These are phyloP conservation scores for Eupithecia inturbata DNA, from an alignment of 2,888 invertebrate genomes.

Conservation along the genomic window DNA sequence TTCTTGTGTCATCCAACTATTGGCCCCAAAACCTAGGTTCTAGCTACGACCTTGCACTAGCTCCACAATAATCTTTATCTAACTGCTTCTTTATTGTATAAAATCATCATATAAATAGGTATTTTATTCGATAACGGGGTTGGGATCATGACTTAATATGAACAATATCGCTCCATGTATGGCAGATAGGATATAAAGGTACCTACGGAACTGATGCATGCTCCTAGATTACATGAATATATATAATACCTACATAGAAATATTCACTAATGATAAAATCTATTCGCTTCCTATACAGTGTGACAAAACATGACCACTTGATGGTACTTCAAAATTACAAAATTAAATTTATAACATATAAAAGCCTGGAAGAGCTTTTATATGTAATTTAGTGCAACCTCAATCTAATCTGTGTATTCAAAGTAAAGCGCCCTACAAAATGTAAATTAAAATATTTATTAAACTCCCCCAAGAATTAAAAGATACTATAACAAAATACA, in stretches of 20 bases:
- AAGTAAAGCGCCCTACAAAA: too few species aligned
- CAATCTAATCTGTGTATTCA: too few species aligned
- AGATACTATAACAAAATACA: too few species aligned
- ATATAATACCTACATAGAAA: not conserved
- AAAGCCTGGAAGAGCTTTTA: too few species aligned
- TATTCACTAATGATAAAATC: not conserved
- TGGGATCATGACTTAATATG: conserved; percentile 50
- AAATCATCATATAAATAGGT: conserved; percentile 67
- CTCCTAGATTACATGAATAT: conserved; percentile 5
- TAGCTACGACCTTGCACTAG: conserved; percentile 42
- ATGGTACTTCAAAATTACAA: not conserved
- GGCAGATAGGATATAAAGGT: conserved; percentile 17
- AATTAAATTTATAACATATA: too few species aligned
- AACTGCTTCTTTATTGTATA: conserved; percentile 70
- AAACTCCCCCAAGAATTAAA: too few species aligned
- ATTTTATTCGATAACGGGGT: conserved; percentile 56
- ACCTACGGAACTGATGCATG: conserved; percentile 11
- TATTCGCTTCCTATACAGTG: not conserved
- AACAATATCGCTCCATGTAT: conserved; percentile 36
- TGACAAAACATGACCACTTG: not conserved
- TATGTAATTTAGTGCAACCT: too few species aligned
- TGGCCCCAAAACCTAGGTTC: not conserved
- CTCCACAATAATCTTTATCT: conserved; percentile 61
- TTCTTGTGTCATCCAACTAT: too few species aligned
- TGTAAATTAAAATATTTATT: too few species aligned